Evolutionary conservation across 2,888 invertebrate species (phyloP).

Genomic region (Cremastobaeus sp.): DNA sequence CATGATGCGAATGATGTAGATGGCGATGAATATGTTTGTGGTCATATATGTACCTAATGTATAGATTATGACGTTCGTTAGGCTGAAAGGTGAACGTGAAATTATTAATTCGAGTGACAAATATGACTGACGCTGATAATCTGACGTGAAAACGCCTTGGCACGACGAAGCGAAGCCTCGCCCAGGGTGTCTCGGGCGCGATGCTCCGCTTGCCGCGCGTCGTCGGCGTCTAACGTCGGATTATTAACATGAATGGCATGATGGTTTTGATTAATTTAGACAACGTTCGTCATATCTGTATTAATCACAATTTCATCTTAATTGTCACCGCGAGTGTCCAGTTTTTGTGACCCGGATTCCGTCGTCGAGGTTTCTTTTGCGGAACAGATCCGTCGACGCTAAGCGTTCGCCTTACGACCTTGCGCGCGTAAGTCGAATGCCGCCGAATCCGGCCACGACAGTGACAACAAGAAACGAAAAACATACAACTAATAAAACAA

Average conservation of each 20-base stretch:
- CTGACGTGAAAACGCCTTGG: slow-evolving; percentile 13
- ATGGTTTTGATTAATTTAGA: slow-evolving; percentile 47
- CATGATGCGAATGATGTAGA: slow-evolving; percentile 9
- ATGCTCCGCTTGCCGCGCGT: not conserved
- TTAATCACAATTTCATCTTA: slow-evolving; percentile 51
- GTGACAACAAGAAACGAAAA: slow-evolving; percentile 44
- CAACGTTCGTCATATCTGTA: slow-evolving; percentile 54
- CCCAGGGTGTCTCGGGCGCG: not conserved
- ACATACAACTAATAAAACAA: slow-evolving; percentile 57
- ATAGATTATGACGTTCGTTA: slow-evolving; percentile 38
- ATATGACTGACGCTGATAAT: slow-evolving; percentile 46
- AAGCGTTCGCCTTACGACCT: not conserved
- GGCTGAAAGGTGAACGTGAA: slow-evolving; percentile 35
- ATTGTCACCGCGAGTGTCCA: slow-evolving; percentile 51
- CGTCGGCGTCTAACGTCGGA: slow-evolving; percentile 8
- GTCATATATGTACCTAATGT: slow-evolving; percentile 16
- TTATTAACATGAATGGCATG: slow-evolving; percentile 20
- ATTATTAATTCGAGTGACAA: slow-evolving; percentile 46
- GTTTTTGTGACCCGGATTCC: slow-evolving; percentile 25
- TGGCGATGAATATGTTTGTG: slow-evolving; percentile 15
- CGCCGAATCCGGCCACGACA: slow-evolving; percentile 8
- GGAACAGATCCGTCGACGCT: too few species aligned
- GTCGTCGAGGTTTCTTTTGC: too few species aligned
- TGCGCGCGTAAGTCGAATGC: slow-evolving; percentile 2
- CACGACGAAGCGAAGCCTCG: not conserved